Percentiles rank a stretch among this genome's conserved stretches.
Conservation (phyloP, 2,888 invertebrate genomes). For the Cantharis rustica region DNA sequence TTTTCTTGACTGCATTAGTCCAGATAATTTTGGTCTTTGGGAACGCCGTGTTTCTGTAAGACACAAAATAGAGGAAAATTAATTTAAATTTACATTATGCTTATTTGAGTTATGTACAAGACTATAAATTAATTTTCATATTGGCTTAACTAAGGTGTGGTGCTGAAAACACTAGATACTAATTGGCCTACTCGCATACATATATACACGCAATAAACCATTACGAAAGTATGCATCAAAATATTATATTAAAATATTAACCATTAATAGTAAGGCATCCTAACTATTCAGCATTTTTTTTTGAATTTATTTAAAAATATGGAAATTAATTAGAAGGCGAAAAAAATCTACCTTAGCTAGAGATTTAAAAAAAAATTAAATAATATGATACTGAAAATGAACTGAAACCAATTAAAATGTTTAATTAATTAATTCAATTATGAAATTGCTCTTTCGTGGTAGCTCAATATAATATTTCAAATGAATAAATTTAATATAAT, state of each 20-base stretch:
- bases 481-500: background rate
- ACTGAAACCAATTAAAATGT: background rate
- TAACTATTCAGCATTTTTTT: slow-evolving; percentile 20
- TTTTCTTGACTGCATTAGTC: slow-evolving; percentile 47
- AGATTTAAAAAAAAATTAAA: background rate
- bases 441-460: background rate
- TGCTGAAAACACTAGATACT: background rate
- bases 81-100: background rate
- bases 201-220: background rate
- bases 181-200: background rate
- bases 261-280: slow-evolving; percentile 7
- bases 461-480: background rate
- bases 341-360: background rate
- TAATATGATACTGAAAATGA: background rate
- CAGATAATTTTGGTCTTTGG: slow-evolving; percentile 42
- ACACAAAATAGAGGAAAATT: background rate
- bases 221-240: slow-evolving; percentile 2
- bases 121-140: slow-evolving; percentile 2
- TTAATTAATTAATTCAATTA: background rate
- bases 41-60: slow-evolving; percentile 16
- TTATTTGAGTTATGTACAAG: background rate
- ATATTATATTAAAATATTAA: slow-evolving; percentile 10
- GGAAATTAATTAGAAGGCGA: slow-evolving; percentile 13
- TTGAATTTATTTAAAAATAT: slow-evolving; percentile 6
- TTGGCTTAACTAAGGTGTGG: background rate